A percentile compares a stretch with the other conserved stretches of the same genome.
phyloP scores from a whole-genome alignment of 1,140 invertebrate genomes.

The Hydropsyche tenuis region DNA sequence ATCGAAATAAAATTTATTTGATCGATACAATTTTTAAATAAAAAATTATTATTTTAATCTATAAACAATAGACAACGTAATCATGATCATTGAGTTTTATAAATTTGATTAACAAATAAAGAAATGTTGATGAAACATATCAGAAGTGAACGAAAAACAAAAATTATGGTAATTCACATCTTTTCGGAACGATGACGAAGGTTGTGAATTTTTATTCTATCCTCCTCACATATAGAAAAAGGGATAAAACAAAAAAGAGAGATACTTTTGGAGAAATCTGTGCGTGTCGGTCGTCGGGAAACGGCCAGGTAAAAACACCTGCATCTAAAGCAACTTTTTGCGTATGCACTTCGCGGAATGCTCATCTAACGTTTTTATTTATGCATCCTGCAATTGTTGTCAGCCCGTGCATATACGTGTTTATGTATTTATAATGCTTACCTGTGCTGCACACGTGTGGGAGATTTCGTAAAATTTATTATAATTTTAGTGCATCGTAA shows the following conservation, averaged over 20 bases:
- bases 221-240: too few species aligned
- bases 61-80: too few species aligned
- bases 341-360: constrained; percentile 10
- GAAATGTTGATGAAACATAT: too few species aligned
- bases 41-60: too few species aligned
- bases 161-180: too few species aligned
- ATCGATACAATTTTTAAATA: too few species aligned
- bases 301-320: constrained; percentile 15
- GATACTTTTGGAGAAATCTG: neutral
- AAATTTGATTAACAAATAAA: too few species aligned
- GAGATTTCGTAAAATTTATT: neutral
- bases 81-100: too few species aligned
- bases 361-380: neutral
- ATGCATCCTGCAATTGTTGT: constrained; percentile 13
- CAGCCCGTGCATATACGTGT: neutral
- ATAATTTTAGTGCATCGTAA: constrained; percentile 20
- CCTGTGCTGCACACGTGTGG: neutral
- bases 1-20: too few species aligned
- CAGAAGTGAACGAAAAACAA: too few species aligned
- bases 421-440: neutral
- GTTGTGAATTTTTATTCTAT: too few species aligned
- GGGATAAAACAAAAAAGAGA: neutral
- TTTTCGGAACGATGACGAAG: too few species aligned
- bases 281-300: neutral
- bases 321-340: constrained; percentile 11